phyloP scores from a whole-genome alignment of 2,888 invertebrate genomes.

The Ceramica pisi region DNA sequence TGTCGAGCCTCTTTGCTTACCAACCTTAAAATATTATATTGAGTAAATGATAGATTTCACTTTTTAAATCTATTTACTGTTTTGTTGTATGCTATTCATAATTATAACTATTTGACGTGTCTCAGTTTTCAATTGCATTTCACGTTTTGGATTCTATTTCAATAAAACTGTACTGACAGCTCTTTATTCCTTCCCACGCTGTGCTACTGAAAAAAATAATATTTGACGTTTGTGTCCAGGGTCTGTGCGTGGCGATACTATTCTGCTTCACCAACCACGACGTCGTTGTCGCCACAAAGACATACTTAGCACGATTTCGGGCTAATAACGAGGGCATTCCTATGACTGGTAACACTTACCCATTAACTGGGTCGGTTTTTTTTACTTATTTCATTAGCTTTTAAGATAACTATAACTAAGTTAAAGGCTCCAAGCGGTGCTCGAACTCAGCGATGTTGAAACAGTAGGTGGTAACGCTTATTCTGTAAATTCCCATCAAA shows the following conservation, averaged over 20 bases:
- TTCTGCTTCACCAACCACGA: constrained; percentile 95
- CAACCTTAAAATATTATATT: neutral
- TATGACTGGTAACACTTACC: constrained; percentile 77
- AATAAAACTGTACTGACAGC: neutral
- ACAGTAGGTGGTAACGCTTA: constrained; percentile 42
- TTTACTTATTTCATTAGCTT: constrained; percentile 53
- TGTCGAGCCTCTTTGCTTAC: neutral
- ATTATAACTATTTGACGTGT: neutral
- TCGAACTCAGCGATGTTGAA: constrained; percentile 42
- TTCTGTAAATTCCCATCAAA: constrained; percentile 41
- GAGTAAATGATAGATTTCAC: neutral
- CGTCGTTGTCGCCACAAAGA: constrained; percentile 90
- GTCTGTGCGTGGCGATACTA: constrained; percentile 93
- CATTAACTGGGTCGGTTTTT: constrained; percentile 65
- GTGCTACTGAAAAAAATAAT: neutral
- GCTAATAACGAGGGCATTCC: constrained; percentile 76
- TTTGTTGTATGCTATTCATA: neutral
- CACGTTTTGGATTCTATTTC: neutral
- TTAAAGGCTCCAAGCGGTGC: constrained; percentile 34
- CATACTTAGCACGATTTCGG: constrained; percentile 82
- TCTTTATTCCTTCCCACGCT: neutral
- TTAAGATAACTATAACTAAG: constrained; percentile 44
- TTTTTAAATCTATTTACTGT: neutral
- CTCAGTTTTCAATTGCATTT: neutral
- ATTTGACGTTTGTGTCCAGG: constrained; percentile 81